Base-by-base conservation (phyloP, 2,113 vertebrate species). In the Actenoides lindsayi region DNA sequence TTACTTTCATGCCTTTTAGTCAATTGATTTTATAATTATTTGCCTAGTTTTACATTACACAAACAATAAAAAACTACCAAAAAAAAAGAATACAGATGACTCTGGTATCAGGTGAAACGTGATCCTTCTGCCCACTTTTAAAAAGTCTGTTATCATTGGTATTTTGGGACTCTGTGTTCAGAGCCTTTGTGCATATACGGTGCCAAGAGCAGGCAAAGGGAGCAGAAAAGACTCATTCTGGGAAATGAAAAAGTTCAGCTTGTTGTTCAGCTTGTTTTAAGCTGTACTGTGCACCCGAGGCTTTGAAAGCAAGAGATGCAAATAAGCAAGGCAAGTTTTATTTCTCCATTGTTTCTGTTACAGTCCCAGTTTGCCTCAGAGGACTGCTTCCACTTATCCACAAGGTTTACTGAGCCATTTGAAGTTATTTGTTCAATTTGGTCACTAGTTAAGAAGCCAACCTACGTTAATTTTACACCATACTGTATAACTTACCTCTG, bases 401-500 rank as follows among this genome's bases (percentile, higher is more conserved):
- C 33, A 68, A 77, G 67, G 41, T 33, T 44, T 64, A 85, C 16
- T 62, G n/a, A 3, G 4, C 51, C 54, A 74, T 19, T 44, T 78
- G 25, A 85, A 84, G 35, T 64, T 70, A 39, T 1, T 53, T 0
- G 1, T 46, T 87, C 20, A 13, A 46, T 57, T 44, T 77, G 31
- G 24, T 30, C 50, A 24, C 2, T 8, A 84, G 35, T 3, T 30
- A 87, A 71, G 57, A 74, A 64, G 30, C 8, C 19, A 79, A 93
- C 57, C 9, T 25, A 50, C 5, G 16, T 44, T 33, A 13, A 71
- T 89, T 88, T 37, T 41, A 16, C 14, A 60, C 3, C 10, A 65
- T 9, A 18, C 44, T 48, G 8, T 4, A 37, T 13, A 90, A 65
- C 92, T 98, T 98, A 99, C 99, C 99, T 98, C 99, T 98, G 96